These are phyloP conservation scores for Antechinus stuartii DNA, from an alignment of 2,113 vertebrate genomes.

Conservation along the genomic window DNA sequence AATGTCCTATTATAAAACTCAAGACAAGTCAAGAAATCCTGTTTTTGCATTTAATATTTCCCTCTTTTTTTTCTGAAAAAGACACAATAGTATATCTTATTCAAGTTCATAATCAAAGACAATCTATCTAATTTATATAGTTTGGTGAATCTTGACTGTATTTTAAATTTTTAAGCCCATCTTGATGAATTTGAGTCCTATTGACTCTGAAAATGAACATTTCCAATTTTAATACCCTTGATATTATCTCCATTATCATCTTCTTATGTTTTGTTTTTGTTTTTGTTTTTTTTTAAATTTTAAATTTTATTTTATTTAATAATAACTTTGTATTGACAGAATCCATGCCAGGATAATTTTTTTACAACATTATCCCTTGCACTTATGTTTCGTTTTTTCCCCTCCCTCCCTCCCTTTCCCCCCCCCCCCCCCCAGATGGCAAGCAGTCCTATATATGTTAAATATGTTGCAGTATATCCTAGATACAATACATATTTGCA, in stretches of 20 bases:
- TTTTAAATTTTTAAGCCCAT: neutral
- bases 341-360: too few relatives aligned
- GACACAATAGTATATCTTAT: slow-evolving; percentile 1
- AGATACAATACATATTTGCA: too few relatives aligned
- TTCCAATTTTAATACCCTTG: neutral
- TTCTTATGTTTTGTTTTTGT: neutral
- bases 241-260: neutral
- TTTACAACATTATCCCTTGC: too few relatives aligned
- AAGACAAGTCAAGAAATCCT: neutral
- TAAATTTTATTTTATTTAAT: too few relatives aligned
- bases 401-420: too few relatives aligned
- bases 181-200: neutral
- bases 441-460: too few relatives aligned
- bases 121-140: neutral
- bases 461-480: too few relatives aligned
- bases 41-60: neutral
- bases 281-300: too few relatives aligned
- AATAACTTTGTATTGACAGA: too few relatives aligned
- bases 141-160: slow-evolving; percentile 20
- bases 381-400: too few relatives aligned
- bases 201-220: neutral
- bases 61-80: neutral
- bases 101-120: slow-evolving; percentile 3
- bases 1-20: neutral
- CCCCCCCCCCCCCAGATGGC: too few relatives aligned